These are phyloP conservation scores for Apodemus sylvaticus DNA, from an alignment of 2,113 vertebrate genomes.

Conservation along the genomic window DNA sequence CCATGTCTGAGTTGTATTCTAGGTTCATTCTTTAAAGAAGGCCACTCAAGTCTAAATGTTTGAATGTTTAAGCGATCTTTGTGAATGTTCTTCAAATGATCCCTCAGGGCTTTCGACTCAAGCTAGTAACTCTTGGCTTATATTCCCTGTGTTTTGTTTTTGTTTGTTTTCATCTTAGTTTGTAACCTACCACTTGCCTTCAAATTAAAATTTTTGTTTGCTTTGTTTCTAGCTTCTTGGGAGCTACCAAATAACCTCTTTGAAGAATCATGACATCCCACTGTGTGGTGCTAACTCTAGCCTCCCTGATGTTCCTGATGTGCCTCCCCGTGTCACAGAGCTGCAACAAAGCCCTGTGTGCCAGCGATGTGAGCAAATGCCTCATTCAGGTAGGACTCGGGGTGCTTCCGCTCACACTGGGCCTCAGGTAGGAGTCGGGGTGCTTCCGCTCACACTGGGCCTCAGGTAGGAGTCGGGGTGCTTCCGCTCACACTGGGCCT, in stretches of 20 bases:
- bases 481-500: neutral
- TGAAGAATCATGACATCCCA: conserved; percentile 89
- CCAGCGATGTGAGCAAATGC: conserved; percentile 99
- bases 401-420: neutral
- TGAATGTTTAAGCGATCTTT: neutral
- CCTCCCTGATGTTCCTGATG: conserved; percentile 86
- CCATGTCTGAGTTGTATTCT: neutral
- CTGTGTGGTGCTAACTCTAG: conserved; percentile 79
- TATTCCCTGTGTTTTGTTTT: neutral
- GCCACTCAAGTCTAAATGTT: neutral
- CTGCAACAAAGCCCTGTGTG: conserved; percentile 98
- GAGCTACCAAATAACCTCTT: conserved; percentile 34
- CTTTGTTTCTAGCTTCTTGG: conserved; percentile 71
- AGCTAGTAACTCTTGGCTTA: conserved; percentile 12
- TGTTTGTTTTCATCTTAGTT: conserved; percentile 17
- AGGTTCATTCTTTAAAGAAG: conserved; percentile 5
- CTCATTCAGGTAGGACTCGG: conserved; percentile 96
- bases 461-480: too few species aligned
- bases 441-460: neutral
- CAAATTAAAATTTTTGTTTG: conserved; percentile 4
- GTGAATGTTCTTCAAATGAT: conserved; percentile 39
- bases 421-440: too few species aligned
- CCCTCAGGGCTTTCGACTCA: conserved; percentile 16
- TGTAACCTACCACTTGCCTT: neutral
- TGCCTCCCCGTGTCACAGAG: conserved; percentile 86